Evolutionary conservation across 2,888 invertebrate species (phyloP).

Genomic region (Cheilosia scutellata): DNA sequence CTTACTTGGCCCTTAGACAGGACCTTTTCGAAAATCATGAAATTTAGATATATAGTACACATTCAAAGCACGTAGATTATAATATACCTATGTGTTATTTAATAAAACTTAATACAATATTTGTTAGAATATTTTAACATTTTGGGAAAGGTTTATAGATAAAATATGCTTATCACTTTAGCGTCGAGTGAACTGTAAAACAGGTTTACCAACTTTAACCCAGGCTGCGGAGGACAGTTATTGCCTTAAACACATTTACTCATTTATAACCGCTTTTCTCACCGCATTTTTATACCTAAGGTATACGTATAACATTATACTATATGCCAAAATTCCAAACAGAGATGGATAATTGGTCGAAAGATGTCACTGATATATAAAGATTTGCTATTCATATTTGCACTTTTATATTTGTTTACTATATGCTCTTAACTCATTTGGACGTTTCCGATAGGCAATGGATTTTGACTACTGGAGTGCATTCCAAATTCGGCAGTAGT

Average conservation of each 20-base stretch:
- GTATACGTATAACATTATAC: too few relatives aligned
- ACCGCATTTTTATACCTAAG: too few relatives aligned
- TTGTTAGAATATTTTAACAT: not conserved
- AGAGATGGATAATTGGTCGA: too few relatives aligned
- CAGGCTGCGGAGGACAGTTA: conserved; percentile 9
- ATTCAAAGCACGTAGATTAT: conserved; percentile 45
- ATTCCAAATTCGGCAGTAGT: too few relatives aligned
- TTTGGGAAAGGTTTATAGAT: conserved; percentile 1
- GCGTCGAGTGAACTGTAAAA: not conserved
- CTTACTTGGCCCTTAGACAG: conserved; percentile 77
- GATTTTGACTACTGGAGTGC: too few relatives aligned
- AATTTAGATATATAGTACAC: not conserved
- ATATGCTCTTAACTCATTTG: too few relatives aligned
- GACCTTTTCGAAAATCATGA: conserved; percentile 26
- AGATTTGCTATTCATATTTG: too few relatives aligned
- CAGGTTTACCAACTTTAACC: not conserved
- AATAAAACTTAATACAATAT: not conserved
- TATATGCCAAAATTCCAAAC: too few relatives aligned
- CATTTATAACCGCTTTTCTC: too few relatives aligned
- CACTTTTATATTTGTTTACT: too few relatives aligned
- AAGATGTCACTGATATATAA: too few relatives aligned
- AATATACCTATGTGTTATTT: not conserved
- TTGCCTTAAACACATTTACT: not conserved
- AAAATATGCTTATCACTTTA: not conserved
- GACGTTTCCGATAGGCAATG: too few relatives aligned